Evolutionary conservation across 1,140 invertebrate species (phyloP).

Genomic region (Zaprionus africanus): DNA sequence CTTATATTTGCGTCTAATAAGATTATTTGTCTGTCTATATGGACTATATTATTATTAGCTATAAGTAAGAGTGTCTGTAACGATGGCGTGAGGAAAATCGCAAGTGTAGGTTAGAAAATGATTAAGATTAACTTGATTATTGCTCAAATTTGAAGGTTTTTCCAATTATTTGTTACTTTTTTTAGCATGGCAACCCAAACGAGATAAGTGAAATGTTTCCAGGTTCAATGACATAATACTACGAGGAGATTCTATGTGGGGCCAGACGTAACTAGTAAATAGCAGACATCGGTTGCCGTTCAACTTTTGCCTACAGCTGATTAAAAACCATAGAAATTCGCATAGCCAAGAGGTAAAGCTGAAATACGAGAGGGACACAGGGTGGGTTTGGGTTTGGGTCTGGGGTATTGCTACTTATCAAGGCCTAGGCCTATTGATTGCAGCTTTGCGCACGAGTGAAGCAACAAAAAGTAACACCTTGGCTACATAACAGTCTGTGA

Average conservation of each 20-base stretch:
- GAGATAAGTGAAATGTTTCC: constrained; percentile 52
- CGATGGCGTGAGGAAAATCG: constrained; percentile 14
- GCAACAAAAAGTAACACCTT: constrained; percentile 7
- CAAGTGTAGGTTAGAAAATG: constrained; percentile 12
- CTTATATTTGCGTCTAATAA: neutral
- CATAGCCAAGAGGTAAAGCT: constrained; percentile 28
- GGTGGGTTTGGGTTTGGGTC: neutral
- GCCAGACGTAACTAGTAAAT: constrained; percentile 18
- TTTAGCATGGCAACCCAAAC: constrained; percentile 54
- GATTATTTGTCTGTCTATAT: neutral
- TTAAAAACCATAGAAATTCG: constrained; percentile 71
- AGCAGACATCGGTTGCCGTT: constrained; percentile 12
- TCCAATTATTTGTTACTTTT: constrained; percentile 4
- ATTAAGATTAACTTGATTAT: constrained; percentile 1
- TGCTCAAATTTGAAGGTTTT: neutral
- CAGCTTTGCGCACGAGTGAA: constrained; percentile 17
- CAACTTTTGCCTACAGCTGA: constrained; percentile 31
- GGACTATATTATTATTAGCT: neutral
- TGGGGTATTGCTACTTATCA: constrained; percentile 27
- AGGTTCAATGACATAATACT: constrained; percentile 67
- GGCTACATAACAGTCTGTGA: neutral
- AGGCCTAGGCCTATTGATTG: constrained; percentile 45
- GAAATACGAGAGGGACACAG: constrained; percentile 4
- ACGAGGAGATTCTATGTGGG: constrained; percentile 12
- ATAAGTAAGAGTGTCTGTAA: neutral